Evolutionary conservation across 2,113 vertebrate genomes (phyloP).

Genomic region (Cyprinus carpio): DNA sequence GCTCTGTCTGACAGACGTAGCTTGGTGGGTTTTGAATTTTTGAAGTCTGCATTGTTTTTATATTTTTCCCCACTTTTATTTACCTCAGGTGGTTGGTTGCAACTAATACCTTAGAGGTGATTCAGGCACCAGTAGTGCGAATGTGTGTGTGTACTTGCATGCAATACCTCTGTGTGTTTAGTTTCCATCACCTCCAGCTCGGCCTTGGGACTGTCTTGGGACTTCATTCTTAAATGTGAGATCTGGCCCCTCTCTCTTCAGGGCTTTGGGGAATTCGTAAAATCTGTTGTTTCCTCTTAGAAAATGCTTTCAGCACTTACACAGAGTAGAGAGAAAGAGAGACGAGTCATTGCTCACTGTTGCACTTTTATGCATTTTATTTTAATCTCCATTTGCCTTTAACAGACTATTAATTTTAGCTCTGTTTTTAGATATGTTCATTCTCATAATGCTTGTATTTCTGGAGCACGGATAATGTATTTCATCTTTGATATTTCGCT

Average conservation of each 20-base stretch:
- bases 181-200: conserved; percentile 46
- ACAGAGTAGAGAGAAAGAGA: not conserved
- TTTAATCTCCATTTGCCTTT: conserved; percentile 26
- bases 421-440: not conserved
- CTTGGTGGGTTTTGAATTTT: conserved; percentile 16
- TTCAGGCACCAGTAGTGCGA: conserved; percentile 34
- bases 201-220: conserved; percentile 47
- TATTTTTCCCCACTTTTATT: conserved; percentile 29
- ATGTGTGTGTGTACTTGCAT: conserved; percentile 47
- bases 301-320: conserved; percentile 13
- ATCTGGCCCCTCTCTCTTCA: conserved; percentile 48
- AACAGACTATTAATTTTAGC: conserved; percentile 29
- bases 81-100: conserved; percentile 60
- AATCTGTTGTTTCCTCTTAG: conserved; percentile 45
- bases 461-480: conserved; percentile 16
- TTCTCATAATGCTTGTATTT: conserved; percentile 42
- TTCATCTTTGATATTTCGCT: conserved; percentile 31
- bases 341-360: conserved; percentile 35
- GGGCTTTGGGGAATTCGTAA: conserved; percentile 60
- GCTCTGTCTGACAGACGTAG: not conserved
- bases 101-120: conserved; percentile 70
- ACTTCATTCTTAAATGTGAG: conserved; percentile 49
- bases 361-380: conserved; percentile 29
- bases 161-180: conserved; percentile 51
- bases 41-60: conserved; percentile 57